phyloP scores from a whole-genome alignment of 2,888 invertebrate species.

The Torymus tubicola region DNA sequence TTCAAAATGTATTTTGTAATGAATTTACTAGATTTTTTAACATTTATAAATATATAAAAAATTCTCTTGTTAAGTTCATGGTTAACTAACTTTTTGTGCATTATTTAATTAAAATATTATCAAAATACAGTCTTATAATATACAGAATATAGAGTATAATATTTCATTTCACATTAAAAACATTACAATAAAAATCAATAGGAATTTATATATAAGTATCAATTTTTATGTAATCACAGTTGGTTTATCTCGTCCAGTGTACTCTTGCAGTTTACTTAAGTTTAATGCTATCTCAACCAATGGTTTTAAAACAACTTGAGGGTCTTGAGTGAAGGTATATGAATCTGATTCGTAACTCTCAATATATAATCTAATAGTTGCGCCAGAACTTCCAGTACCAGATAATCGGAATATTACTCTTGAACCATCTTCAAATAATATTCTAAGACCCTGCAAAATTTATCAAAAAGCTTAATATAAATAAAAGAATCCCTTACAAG shows the following conservation, averaged over 20 bases:
- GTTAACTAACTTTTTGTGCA: too few species aligned
- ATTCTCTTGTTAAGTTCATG: too few species aligned
- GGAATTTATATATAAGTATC: constrained; percentile 14
- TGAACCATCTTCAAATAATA: constrained; percentile 96
- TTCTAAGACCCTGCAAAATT: constrained; percentile 87
- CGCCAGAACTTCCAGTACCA: constrained; percentile 98
- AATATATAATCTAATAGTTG: constrained; percentile 96
- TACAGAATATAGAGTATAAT: background rate
- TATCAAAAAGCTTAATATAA: constrained; percentile 22
- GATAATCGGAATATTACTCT: constrained; percentile 95
- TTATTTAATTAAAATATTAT: constrained; percentile 34
- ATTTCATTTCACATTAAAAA: background rate
- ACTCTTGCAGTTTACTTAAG: constrained; percentile 87
- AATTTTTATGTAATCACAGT: constrained; percentile 93
- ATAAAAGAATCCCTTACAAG: constrained; percentile 4
- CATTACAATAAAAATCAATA: background rate
- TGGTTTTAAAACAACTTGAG: constrained; percentile 86
- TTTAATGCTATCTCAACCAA: constrained; percentile 92
- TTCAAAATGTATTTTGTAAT: too few species aligned
- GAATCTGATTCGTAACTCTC: constrained; percentile 91
- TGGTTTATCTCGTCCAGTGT: constrained; percentile 93
- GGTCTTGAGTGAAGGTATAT: constrained; percentile 68
- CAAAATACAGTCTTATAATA: constrained; percentile 36
- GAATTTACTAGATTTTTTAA: too few species aligned
- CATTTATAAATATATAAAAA: too few species aligned